These are phyloP conservation scores for Neelides sp. DNA, from an alignment of 1,140 invertebrate genomes.

Conservation along the genomic window DNA sequence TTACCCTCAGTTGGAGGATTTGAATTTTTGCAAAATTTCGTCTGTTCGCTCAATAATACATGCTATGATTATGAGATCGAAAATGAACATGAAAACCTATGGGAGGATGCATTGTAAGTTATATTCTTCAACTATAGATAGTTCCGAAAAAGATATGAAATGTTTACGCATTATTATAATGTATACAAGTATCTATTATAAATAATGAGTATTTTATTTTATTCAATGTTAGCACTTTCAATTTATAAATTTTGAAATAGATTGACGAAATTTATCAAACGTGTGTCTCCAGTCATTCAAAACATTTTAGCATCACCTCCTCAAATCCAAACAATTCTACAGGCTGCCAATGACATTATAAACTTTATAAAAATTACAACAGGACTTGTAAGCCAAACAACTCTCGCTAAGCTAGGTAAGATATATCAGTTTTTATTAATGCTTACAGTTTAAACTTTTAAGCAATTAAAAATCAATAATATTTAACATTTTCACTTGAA, in stretches of 20 bases:
- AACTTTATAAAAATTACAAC: constrained; percentile 5
- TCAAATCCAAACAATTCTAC: background rate
- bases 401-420: background rate
- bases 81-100: constrained; percentile 36
- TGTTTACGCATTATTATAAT: constrained; percentile 15
- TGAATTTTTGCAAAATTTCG: constrained; percentile 42
- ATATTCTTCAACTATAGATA: constrained; percentile 2
- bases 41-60: constrained; percentile 47
- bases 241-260: too few relatives aligned
- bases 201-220: too few relatives aligned
- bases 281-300: constrained; percentile 11
- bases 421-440: too few relatives aligned
- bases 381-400: background rate
- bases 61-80: constrained; percentile 38
- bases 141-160: constrained; percentile 3
- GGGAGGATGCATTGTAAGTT: constrained; percentile 27
- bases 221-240: too few relatives aligned
- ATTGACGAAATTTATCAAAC: constrained; percentile 4
- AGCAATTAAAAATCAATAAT: background rate
- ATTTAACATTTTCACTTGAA: background rate
- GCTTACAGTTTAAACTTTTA: background rate
- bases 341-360: constrained; percentile 1
- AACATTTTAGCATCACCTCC: constrained; percentile 1
- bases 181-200: constrained; percentile 1
- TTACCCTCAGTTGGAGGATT: constrained; percentile 47